Evolutionary conservation across 2,113 vertebrate species (phyloP), one percentile per base, ranked within the genome.

Genomic region (Riparia riparia): DNA sequence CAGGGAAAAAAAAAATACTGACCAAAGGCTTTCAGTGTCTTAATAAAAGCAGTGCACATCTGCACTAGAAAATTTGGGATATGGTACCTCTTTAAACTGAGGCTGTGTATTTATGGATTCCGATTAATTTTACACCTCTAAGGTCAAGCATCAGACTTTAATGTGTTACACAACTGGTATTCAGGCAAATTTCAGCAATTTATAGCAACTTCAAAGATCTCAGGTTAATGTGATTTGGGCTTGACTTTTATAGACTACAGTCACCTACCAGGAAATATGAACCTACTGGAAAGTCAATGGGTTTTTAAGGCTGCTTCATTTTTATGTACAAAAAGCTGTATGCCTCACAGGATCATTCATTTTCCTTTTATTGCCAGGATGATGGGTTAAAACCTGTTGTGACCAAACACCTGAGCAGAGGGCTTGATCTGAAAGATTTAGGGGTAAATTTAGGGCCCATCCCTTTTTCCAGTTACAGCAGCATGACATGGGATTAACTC

Each of bases 251-350:
- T 74, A 68, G 86, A 54, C 91, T 86, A 50, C 2, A 90, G 83
- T 74, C 83, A 82, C 69, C 91, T 82, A 51, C 32, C 64, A 91
- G 89, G 90, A 96, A 97, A 92, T 95, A 96, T 51, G 93, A 97
- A 96, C 95, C 90, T 73, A 66, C 68, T 89, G 71, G 63, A 83
- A 95, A 96, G 89, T 93, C 94, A 95, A 92, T 89, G 95, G 90
- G 68, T 73, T 95, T 92, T 92, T 88, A 89, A 96, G 94, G 76
- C 82, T 93, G 93, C 84, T 95, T 93, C 94, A 96, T 92, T 97
- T 96, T 95, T 93, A 93, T 63, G 69, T 86, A 90, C 76, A 81
- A 93, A 95, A 90, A 73, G 34, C 58, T 70, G 32, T 56, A 73
- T 60, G 65, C 18, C 68, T 64, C 9, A 6, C 58, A 95, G 91